Percentiles rank a stretch among this genome's conserved stretches.
Conservation (phyloP, 2,888 invertebrate species). For the Alviniconcha strummeri region DNA sequence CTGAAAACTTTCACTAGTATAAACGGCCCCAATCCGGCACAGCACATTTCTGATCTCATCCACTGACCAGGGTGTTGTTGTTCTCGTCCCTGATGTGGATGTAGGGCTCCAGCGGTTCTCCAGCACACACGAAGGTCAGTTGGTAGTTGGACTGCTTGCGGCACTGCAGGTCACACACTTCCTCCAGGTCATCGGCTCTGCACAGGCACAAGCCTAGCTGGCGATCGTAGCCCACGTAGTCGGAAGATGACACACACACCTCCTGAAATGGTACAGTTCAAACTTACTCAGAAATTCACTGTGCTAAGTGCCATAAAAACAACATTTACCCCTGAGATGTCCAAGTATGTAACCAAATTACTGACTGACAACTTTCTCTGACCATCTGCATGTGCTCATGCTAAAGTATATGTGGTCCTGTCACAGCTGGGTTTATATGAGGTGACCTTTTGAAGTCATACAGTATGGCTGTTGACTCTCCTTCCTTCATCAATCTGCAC, state of each 20-base stretch:
- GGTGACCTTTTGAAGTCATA: too few relatives aligned
- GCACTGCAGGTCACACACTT: conserved; percentile 65
- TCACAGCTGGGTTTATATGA: background rate
- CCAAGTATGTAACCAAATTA: too few relatives aligned
- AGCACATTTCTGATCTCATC: too few relatives aligned
- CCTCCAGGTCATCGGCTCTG: conserved; percentile 63
- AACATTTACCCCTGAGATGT: too few relatives aligned
- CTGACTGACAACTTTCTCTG: too few relatives aligned
- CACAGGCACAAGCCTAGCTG: conserved; percentile 64
- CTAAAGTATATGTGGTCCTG: background rate
- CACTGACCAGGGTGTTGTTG: conserved; percentile 36
- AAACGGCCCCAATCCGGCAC: too few relatives aligned
- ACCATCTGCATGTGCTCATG: background rate
- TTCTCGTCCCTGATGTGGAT: conserved; percentile 49
- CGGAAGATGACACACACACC: conserved; percentile 53
- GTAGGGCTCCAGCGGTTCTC: conserved; percentile 55
- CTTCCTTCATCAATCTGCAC: too few relatives aligned
- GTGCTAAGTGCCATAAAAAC: too few relatives aligned
- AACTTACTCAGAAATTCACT: too few relatives aligned
- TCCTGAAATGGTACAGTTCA: conserved; percentile 36
- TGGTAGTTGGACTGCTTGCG: conserved; percentile 51
- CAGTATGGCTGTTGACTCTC: too few relatives aligned
- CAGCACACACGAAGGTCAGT: conserved; percentile 61
- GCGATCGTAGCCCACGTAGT: conserved; percentile 56
- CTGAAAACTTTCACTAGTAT: too few relatives aligned